These are phyloP conservation scores for Nothoprocta pentlandii DNA, from an alignment of 2,113 vertebrate genomes.

Conservation along the genomic window DNA sequence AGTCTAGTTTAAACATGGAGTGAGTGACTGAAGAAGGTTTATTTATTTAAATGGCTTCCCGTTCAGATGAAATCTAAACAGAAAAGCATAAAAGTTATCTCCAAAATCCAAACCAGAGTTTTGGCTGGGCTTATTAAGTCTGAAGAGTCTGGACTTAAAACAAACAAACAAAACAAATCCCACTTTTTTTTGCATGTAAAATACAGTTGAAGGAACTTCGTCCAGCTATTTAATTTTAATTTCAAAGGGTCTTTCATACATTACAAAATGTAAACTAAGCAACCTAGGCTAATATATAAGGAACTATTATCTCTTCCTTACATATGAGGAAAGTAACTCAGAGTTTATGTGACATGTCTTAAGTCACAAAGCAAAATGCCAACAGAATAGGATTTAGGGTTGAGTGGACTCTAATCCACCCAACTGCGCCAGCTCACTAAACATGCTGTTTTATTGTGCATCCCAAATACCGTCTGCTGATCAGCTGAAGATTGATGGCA, in stretches of 20 bases:
- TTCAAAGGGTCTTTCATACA: not conserved
- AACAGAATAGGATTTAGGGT: slow-evolving; percentile 4
- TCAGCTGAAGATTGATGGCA: slow-evolving; percentile 65
- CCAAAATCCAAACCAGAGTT: slow-evolving; percentile 33
- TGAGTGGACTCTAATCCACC: slow-evolving; percentile 30
- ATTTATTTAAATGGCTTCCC: slow-evolving; percentile 62
- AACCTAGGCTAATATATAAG: not conserved
- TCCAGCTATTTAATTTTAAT: not conserved
- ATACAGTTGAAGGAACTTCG: slow-evolving; percentile 34
- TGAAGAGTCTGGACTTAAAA: slow-evolving; percentile 39
- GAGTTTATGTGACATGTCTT: not conserved
- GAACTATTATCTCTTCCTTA: not conserved
- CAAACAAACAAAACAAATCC: not conserved
- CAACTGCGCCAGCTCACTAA: not conserved
- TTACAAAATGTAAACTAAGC: not conserved
- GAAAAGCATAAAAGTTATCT: slow-evolving; percentile 44
- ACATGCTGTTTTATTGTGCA: slow-evolving; percentile 53
- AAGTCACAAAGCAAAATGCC: slow-evolving; percentile 26
- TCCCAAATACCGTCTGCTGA: slow-evolving; percentile 54
- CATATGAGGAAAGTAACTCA: not conserved
- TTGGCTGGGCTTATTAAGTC: slow-evolving; percentile 13
- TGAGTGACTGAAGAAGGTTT: slow-evolving; percentile 60
- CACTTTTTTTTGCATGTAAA: slow-evolving; percentile 25
- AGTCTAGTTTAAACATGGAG: slow-evolving; percentile 51
- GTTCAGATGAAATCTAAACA: slow-evolving; percentile 67